Percentiles rank a stretch among this genome's conserved stretches.
Evolutionary conservation across 2,888 invertebrate species (phyloP).

Genomic region (Acronicta psi): DNA sequence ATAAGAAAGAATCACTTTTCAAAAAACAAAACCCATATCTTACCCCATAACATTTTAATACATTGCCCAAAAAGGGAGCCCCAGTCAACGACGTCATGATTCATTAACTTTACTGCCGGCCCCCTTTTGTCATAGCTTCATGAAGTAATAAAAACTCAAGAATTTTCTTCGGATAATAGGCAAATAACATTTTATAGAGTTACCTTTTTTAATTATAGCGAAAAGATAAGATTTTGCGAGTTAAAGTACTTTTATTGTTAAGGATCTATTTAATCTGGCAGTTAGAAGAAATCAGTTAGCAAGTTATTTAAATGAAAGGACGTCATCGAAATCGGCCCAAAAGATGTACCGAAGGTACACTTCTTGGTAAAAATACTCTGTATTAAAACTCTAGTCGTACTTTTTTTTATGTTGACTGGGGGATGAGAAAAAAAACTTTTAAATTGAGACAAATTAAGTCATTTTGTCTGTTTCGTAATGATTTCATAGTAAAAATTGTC

Average conservation of each 20-base stretch:
- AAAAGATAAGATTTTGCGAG: conserved; percentile 27
- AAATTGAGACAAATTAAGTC: too few species aligned
- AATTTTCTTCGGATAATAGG: conserved; percentile 35
- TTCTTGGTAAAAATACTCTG: too few species aligned
- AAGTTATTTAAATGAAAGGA: neutral
- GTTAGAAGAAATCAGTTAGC: neutral
- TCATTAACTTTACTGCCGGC: conserved; percentile 47
- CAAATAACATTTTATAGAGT: conserved; percentile 32
- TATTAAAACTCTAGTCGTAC: too few species aligned
- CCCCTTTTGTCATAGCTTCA: conserved; percentile 40
- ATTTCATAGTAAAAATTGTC: too few species aligned
- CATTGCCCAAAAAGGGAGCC: neutral
- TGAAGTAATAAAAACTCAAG: conserved; percentile 39
- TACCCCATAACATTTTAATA: neutral
- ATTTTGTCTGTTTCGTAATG: too few species aligned
- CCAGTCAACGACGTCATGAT: conserved; percentile 33
- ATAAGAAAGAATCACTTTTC: too few species aligned
- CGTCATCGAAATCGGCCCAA: too few species aligned
- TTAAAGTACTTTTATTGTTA: neutral
- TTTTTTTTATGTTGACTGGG: too few species aligned
- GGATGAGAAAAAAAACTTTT: too few species aligned
- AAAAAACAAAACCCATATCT: neutral
- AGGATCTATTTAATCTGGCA: neutral
- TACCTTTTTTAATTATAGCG: conserved; percentile 40
- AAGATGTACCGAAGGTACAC: too few species aligned